A percentile compares a stretch with the other conserved stretches of the same genome.
phyloP scores from a whole-genome alignment of 1,140 invertebrate species.

The Drosophila sp. region DNA sequence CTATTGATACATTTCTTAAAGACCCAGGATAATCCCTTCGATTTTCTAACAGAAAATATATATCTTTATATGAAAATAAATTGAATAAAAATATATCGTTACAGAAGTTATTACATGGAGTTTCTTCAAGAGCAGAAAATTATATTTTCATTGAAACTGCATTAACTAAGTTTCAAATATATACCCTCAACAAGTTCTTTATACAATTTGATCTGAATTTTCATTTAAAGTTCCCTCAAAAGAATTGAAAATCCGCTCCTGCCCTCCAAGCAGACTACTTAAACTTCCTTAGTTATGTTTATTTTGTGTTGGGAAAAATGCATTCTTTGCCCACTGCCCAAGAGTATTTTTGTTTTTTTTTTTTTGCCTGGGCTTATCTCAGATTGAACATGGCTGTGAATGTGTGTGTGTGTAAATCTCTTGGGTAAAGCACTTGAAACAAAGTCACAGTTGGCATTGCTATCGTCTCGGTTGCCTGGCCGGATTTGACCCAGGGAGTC shows the following conservation, averaged over 20 bases:
- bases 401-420: constrained; percentile 34
- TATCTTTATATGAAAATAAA: too few relatives aligned
- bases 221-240: too few relatives aligned
- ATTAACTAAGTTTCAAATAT: too few relatives aligned
- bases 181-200: too few relatives aligned
- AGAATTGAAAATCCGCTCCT: not conserved
- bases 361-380: constrained; percentile 18
- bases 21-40: too few relatives aligned
- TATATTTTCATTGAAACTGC: too few relatives aligned
- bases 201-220: too few relatives aligned
- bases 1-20: too few relatives aligned
- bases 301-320: not conserved
- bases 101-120: too few relatives aligned
- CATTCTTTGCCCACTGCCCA: constrained; percentile 35
- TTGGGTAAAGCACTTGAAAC: constrained; percentile 58
- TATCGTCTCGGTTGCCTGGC: constrained; percentile 29
- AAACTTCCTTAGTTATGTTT: not conserved
- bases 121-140: too few relatives aligned
- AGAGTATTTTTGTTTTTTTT: constrained; percentile 27
- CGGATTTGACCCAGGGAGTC: constrained; percentile 48
- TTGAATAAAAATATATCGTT: too few relatives aligned
- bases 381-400: constrained; percentile 15
- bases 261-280: not conserved
- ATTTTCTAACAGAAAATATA: too few relatives aligned
- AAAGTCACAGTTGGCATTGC: constrained; percentile 53